Evolutionary conservation across 2,888 invertebrate species (phyloP).

Genomic region (Quadroppia sp.): DNA sequence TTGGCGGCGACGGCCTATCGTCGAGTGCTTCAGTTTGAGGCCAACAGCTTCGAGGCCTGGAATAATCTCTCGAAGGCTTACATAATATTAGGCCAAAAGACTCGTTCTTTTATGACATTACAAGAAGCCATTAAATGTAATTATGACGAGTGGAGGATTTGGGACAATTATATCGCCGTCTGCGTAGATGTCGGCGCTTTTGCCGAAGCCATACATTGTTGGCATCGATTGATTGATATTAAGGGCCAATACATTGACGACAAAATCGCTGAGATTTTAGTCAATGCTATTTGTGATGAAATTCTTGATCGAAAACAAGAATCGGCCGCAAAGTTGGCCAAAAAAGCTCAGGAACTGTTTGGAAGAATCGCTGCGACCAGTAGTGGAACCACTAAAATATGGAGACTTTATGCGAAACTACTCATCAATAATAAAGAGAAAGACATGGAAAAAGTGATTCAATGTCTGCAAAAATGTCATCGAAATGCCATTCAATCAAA

Average conservation of each 20-base stretch:
- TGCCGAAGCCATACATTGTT: constrained; percentile 74
- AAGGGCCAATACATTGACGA: constrained; percentile 70
- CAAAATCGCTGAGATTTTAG: constrained; percentile 68
- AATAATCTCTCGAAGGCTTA: constrained; percentile 94
- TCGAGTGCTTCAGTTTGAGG: constrained; percentile 79
- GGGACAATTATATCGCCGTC: constrained; percentile 90
- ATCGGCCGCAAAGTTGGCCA: constrained; percentile 53
- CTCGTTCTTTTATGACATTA: constrained; percentile 74
- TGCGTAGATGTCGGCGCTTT: constrained; percentile 80
- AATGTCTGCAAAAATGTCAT: constrained; percentile 72
- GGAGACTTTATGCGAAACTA: constrained; percentile 72
- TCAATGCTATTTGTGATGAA: constrained; percentile 65
- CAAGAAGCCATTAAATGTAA: constrained; percentile 86
- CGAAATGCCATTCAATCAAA: constrained; percentile 66
- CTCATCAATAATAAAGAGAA: constrained; percentile 55
- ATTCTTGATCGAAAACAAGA: constrained; percentile 60
- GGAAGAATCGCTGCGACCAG: constrained; percentile 64
- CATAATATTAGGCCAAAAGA: constrained; percentile 77
- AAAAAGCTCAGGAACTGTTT: constrained; percentile 64
- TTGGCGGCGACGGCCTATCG: constrained; percentile 77
- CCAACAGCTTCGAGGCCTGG: constrained; percentile 89
- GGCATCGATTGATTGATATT: constrained; percentile 79
- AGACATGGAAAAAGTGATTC: constrained; percentile 59
- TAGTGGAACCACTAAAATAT: constrained; percentile 66
- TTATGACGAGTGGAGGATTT: constrained; percentile 83